A percentile compares a stretch with the other conserved stretches of the same genome.
phyloP scores from a whole-genome alignment of 2,888 invertebrate genomes.

The Marasmarcha lunaedactyla region DNA sequence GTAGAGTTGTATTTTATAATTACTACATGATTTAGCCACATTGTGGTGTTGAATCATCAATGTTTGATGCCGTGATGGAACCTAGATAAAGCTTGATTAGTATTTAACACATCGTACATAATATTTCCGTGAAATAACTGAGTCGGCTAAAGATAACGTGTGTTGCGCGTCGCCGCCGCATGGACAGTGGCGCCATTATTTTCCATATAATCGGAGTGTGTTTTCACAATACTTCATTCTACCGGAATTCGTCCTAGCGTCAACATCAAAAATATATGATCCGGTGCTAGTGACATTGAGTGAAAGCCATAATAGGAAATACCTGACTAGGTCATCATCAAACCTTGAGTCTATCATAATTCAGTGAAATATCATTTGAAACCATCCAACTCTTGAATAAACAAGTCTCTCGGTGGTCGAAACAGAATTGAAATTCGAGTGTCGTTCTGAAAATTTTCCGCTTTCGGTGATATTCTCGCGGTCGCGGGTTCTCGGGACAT shows the following conservation, averaged over 20 bases:
- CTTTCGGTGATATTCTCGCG: conserved; percentile 23
- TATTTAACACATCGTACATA: no score
- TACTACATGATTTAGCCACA: no score
- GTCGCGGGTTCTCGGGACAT: conserved; percentile 27
- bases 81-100: no score
- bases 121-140: no score
- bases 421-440: conserved; percentile 9
- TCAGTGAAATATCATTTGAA: conserved; percentile 5
- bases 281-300: conserved; percentile 52
- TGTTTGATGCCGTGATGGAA: no score
- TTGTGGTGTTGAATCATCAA: no score
- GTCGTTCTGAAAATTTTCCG: conserved; percentile 39
- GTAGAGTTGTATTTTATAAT: no score
- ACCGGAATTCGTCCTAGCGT: conserved; percentile 61
- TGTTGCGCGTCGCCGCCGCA: no score
- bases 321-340: conserved; percentile 11
- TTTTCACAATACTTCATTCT: conserved; percentile 67
- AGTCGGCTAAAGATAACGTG: no score
- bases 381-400: conserved; percentile 19
- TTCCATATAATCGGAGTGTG: conserved; percentile 65
- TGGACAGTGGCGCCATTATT: conserved; percentile 56
- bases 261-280: conserved; percentile 48
- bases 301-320: conserved; percentile 34
- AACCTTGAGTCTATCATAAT: conserved; percentile 3
- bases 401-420: conserved; percentile 4